Conservation (phyloP, 1,140 invertebrate genomes). For the Pteromalus puparum region DNA sequence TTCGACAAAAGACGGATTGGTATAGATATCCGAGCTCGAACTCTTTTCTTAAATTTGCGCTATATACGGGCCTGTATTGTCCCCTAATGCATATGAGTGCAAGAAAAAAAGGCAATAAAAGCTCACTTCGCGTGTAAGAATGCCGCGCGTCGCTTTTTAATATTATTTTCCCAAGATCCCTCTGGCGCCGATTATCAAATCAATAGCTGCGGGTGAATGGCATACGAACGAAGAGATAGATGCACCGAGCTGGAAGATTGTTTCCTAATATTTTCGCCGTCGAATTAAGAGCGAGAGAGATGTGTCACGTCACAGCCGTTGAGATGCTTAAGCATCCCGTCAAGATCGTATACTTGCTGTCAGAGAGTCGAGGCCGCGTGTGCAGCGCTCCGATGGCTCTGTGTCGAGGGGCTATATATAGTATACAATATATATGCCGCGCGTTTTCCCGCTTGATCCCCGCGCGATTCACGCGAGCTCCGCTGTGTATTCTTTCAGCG, state of each 20-base stretch:
- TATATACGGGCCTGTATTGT: too few relatives aligned
- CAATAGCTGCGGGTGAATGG: too few relatives aligned
- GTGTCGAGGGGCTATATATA: too few relatives aligned
- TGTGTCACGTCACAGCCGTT: background rate
- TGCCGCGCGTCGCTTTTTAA: background rate
- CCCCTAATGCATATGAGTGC: too few relatives aligned
- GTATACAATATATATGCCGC: too few relatives aligned
- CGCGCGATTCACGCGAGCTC: background rate
- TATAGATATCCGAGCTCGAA: background rate
- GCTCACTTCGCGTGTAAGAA: background rate
- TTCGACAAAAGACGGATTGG: background rate
- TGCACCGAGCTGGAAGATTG: background rate
- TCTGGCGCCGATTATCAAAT: background rate
- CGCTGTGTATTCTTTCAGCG: slow-evolving; percentile 18
- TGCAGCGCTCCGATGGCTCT: background rate
- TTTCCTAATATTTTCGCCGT: slow-evolving; percentile 24
- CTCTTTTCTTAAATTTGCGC: too few relatives aligned
- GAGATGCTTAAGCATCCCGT: slow-evolving; percentile 33
- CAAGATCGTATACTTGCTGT: slow-evolving; percentile 37
- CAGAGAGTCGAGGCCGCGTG: background rate
- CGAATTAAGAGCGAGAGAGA: background rate
- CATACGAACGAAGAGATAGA: too few relatives aligned
- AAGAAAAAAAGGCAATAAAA: background rate
- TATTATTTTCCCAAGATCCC: background rate
- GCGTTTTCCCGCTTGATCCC: background rate